Base-by-base conservation (phyloP, 1,140 invertebrate genomes). In the Trichonephila clavipes region DNA sequence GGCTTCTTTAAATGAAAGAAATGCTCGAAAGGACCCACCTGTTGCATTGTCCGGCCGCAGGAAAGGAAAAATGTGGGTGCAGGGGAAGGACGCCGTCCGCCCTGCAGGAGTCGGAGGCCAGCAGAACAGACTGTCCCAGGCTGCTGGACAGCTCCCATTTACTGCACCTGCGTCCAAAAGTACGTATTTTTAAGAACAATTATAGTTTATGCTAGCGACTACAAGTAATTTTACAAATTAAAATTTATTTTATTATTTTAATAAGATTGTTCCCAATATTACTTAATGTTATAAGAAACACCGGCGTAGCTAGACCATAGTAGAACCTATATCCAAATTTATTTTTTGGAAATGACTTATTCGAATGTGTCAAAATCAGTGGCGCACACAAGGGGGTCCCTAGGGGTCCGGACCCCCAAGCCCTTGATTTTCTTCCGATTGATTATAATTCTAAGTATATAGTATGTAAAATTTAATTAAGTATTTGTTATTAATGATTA, bases 111-210 rank as follows among this genome's bases (percentile, higher is more conserved):
- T 89, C 58, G 94, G 87, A 34, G 95, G 95, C 95, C 95, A 95
- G 28, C 95, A 94, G 40, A 90, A 95, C 6, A 95, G 61, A 21
- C 82, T 94, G 72, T 95, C 95, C 92, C 94, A 95, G 5, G 83
- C 28, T 24, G 94, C 58, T 24, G 66, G 64, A 86, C 94, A 95
- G 1, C 51, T 51, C 51, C 51, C 85, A 34, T 19, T n/a, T 24
- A 21, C 62, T 3, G 24, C 24, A 77, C 28, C 72, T 77, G 16
- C 14, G 34, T 64, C 8, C 24, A 61, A 58, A 62, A 86, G 12
- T 8, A 51, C 4, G 2, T 8, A 51, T 51, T 64, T 64, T 64
- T 21, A 64, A 64, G 19, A 64, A 6, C 19, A 64, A 7, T 8
- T 6, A n/a, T n/a, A 18, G 21, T 64, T 64, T 64, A 21, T 66